Evolutionary conservation across 1,140 invertebrate genomes (phyloP), one percentile per base, ranked within the genome.

Genomic region (Myzus persicae): DNA sequence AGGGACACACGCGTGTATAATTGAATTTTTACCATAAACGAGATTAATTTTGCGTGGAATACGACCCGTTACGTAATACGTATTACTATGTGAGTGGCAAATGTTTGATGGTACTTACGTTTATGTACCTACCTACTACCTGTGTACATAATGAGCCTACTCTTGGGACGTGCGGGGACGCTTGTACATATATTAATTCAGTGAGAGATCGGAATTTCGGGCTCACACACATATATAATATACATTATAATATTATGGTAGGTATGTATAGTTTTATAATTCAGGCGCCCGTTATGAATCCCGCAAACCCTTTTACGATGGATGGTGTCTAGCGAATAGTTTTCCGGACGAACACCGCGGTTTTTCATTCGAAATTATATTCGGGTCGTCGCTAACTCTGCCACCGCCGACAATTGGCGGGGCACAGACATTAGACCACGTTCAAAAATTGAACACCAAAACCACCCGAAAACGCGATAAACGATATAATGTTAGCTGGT

Each of bases 1-100:
- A 38, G 36, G 81, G 81, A 40, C 81, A 26, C 81, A 38, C 38
- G 81, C 38, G 38, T 67, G 59, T 67, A n/a, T 84, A 84, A 84
- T 84, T 40, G 38, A 40, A 84, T 84, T 84, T 84, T 40, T 84
- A 84, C 81, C 81, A 40, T 40, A 84, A 84, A 84, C 81, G 81
- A 40, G 81, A 84, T 84, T 84, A 84, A 84, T 84, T 40, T 84
- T 31, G n/a, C 81, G 38, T 26, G 81, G 81, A 84, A 84, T 84
- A 38, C 22, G 81, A 40, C 40, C 36, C 24, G 38, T 40, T 38
- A 36, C 26, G 76, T 40, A 38, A 40, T 82, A 82, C 76, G 76
- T 81, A 76, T 76, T n/a, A 38, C n/a, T 40, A 42, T 40, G 81
- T 38, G 81, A 24, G 22, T 42, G 20, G 22, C 38, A 40, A 84